Evolutionary conservation across 30 jellyfish, hydroid and myxozoan genomes (phyloP).

Genomic region (Rhopilema esculentum): DNA sequence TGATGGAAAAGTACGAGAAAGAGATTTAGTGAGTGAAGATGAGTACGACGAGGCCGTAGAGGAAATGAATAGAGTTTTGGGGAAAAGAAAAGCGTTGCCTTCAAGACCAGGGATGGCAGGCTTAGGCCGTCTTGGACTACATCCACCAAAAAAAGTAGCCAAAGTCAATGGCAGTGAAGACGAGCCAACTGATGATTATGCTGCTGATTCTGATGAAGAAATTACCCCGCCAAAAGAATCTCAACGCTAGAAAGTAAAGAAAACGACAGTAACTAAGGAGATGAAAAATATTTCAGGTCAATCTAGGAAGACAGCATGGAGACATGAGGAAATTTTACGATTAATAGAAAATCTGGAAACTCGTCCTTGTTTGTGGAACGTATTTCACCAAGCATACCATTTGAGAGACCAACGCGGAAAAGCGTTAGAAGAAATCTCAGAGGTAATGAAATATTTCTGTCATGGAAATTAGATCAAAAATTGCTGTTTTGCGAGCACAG

Average conservation of each 20-base stretch:
- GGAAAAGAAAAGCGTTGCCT: not conserved
- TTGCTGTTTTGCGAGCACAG: conserved; percentile 1
- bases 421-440: not conserved
- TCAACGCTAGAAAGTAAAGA: not conserved
- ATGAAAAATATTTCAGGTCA: not conserved
- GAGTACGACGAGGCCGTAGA: not conserved
- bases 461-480: not conserved
- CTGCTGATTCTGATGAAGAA: not conserved
- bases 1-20: not conserved
- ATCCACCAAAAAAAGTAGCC: not conserved
- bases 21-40: not conserved
- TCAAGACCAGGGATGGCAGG: not conserved
- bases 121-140: not conserved
- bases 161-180: not conserved
- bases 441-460: conserved; percentile 3
- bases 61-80: not conserved
- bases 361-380: conserved; percentile 6
- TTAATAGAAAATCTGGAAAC: not conserved
- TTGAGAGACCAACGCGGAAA: conserved; percentile 11
- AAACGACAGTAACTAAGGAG: conserved; percentile 4
- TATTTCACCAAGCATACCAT: not conserved
- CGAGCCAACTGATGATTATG: not conserved
- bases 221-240: not conserved
- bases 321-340: not conserved
- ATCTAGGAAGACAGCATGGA: not conserved